phyloP scores from a whole-genome alignment of 2,888 invertebrate genomes.

The Mechanitis messenoides region DNA sequence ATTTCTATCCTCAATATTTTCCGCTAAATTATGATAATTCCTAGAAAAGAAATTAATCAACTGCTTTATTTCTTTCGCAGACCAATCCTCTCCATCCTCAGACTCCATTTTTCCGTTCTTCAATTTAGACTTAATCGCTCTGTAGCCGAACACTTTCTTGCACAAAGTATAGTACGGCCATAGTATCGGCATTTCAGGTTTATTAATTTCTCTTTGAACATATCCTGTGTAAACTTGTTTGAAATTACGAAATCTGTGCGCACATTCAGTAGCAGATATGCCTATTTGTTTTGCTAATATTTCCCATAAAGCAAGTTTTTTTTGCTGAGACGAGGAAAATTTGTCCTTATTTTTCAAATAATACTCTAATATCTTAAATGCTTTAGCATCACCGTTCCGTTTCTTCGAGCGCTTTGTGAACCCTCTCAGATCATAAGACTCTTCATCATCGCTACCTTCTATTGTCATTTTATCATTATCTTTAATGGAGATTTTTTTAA shows the following conservation, averaged over 20 bases:
- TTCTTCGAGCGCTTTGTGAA: constrained; percentile 43
- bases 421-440: constrained; percentile 45
- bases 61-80: constrained; percentile 54
- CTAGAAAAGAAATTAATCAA: constrained; percentile 51
- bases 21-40: constrained; percentile 45
- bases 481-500: constrained; percentile 49
- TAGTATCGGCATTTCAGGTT: constrained; percentile 59
- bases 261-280: constrained; percentile 54
- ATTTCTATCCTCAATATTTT: constrained; percentile 38
- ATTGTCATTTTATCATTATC: constrained; percentile 34
- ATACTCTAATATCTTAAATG: constrained; percentile 60
- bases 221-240: constrained; percentile 60
- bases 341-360: constrained; percentile 63
- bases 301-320: constrained; percentile 55
- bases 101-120: constrained; percentile 48
- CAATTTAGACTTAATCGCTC: constrained; percentile 56
- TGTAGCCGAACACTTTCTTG: constrained; percentile 66
- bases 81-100: constrained; percentile 55
- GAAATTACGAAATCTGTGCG: constrained; percentile 57
- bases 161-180: constrained; percentile 66
- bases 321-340: constrained; percentile 47
- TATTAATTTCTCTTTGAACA: constrained; percentile 59
- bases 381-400: constrained; percentile 47
- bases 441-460: constrained; percentile 45
- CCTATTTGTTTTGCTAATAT: constrained; percentile 50